phyloP scores from a whole-genome alignment of 2,888 invertebrate species.

The Steinernema carpocapsae region DNA sequence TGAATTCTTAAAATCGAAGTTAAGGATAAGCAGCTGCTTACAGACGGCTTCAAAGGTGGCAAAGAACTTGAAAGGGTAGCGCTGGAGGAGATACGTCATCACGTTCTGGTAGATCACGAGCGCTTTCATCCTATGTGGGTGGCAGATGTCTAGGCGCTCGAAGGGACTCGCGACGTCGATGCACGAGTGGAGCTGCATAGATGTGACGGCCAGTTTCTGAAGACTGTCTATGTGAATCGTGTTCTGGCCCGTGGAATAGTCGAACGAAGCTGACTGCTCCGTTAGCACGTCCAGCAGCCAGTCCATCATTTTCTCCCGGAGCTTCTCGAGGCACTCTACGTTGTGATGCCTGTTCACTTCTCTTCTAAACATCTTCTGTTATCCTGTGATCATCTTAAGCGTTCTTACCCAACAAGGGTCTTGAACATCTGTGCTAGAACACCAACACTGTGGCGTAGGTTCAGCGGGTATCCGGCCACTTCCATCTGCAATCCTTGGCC shows the following conservation, averaged over 20 bases:
- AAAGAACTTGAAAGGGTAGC: background rate
- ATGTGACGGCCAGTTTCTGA: background rate
- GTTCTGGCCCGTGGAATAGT: background rate
- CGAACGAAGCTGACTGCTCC: background rate
- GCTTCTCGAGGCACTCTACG: slow-evolving; percentile 10
- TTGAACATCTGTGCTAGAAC: background rate
- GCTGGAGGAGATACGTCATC: background rate
- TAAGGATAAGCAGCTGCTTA: background rate
- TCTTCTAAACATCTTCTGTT: background rate
- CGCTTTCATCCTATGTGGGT: background rate
- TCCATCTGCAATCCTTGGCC: no score
- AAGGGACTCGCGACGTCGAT: background rate
- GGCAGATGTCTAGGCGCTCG: background rate
- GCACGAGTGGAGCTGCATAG: background rate
- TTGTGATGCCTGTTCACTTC: background rate
- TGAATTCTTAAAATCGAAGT: background rate
- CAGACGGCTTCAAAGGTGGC: background rate
- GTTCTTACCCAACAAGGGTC: background rate
- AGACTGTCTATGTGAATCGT: background rate
- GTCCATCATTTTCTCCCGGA: slow-evolving; percentile 5
- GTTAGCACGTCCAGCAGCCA: background rate
- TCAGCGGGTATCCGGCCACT: background rate
- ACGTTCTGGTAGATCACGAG: background rate
- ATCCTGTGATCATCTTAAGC: background rate
- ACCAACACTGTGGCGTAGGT: background rate